phyloP scores from a whole-genome alignment of 2,113 vertebrate genomes.

The Theropithecus gelada region DNA sequence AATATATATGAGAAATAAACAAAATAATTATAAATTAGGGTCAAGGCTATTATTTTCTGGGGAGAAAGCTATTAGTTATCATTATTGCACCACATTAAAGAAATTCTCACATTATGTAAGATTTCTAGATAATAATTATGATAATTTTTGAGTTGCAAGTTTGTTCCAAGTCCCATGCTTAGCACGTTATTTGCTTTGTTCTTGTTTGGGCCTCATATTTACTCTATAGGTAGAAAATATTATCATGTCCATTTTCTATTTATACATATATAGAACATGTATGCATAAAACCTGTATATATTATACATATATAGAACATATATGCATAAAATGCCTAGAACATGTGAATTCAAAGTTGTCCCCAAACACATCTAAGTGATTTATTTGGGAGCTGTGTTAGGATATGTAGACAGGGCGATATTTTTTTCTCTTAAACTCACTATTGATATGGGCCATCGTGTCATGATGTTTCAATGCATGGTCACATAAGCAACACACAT shows the following conservation, averaged over 20 bases:
- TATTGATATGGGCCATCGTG: background rate
- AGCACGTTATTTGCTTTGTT: background rate
- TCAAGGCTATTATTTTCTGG: background rate
- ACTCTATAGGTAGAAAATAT: background rate
- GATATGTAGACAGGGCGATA: background rate
- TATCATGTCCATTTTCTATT: background rate
- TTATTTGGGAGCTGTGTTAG: background rate
- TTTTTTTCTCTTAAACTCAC: background rate
- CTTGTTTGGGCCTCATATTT: background rate
- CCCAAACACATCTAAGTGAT: background rate
- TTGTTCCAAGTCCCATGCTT: background rate
- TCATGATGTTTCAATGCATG: background rate
- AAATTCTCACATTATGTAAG: background rate
- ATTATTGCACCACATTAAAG: background rate
- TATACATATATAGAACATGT: background rate
- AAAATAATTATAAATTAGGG: background rate
- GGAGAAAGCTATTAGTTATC: background rate
- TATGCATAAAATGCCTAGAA: background rate
- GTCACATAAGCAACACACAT: background rate
- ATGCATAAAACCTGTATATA: background rate
- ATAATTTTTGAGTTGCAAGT: background rate
- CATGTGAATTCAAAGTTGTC: background rate
- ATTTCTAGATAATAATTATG: background rate
- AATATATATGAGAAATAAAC: background rate
- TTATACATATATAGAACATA: background rate